phyloP scores from a whole-genome alignment of 2,888 invertebrate genomes.

The Acanthacorydalis orientalis region DNA sequence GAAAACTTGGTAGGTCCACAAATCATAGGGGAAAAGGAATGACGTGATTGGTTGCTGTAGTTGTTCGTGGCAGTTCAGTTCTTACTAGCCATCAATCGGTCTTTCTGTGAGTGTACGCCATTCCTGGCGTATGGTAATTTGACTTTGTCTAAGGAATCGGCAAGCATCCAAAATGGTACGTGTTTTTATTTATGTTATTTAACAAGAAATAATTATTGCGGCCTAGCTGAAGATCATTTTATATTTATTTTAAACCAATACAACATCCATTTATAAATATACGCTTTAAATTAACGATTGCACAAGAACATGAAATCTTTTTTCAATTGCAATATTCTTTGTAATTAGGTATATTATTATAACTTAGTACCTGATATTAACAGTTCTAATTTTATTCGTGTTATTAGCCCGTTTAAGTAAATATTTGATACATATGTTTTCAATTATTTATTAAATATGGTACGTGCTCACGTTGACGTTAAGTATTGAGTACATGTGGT shows the following conservation, averaged over 20 bases:
- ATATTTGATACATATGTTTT: conserved; percentile 7
- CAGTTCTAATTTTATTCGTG: too few relatives aligned
- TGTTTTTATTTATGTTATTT: conserved; percentile 12
- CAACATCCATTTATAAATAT: background rate
- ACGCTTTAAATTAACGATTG: conserved; percentile 17
- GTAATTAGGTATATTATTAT: too few relatives aligned
- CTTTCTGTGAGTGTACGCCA: conserved; percentile 79
- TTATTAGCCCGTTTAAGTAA: too few relatives aligned
- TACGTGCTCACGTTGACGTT: background rate
- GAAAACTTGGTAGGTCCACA: background rate
- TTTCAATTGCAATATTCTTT: too few relatives aligned
- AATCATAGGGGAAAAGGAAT: background rate
- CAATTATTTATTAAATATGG: background rate
- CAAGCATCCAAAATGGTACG: conserved; percentile 74
- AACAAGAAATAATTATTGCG: background rate
- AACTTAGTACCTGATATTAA: too few relatives aligned
- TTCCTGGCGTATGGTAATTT: conserved; percentile 71
- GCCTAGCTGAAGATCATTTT: background rate
- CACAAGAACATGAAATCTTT: conserved; percentile 24
- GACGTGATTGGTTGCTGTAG: background rate
- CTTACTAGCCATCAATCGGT: conserved; percentile 14
- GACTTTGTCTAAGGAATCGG: conserved; percentile 55
- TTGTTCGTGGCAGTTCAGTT: background rate
- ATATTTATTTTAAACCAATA: background rate
- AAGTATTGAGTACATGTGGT: background rate